These are phyloP conservation scores for Lepidurus apus DNA, from an alignment of 1,140 invertebrate genomes.

Conservation along the genomic window DNA sequence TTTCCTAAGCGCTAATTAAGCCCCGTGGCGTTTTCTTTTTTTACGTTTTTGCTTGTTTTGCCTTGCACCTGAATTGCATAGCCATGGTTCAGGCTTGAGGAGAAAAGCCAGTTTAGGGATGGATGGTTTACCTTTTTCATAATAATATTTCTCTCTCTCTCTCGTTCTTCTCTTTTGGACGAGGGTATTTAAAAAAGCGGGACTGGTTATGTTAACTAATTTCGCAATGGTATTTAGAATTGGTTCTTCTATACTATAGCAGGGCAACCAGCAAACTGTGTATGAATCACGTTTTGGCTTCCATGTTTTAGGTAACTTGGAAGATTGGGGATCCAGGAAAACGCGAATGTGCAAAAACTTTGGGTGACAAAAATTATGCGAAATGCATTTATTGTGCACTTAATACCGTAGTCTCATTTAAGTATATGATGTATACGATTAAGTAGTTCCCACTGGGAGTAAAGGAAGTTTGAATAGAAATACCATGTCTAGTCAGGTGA, in stretches of 20 bases:
- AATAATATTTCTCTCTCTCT: too few relatives aligned
- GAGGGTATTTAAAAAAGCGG: too few relatives aligned
- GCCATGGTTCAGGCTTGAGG: background rate
- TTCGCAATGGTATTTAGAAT: too few relatives aligned
- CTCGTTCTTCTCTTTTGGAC: too few relatives aligned
- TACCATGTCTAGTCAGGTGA: background rate
- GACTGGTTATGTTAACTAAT: too few relatives aligned
- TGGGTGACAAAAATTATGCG: too few relatives aligned
- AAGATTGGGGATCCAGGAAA: too few relatives aligned
- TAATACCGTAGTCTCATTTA: background rate
- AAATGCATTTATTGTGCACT: too few relatives aligned
- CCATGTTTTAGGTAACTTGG: background rate
- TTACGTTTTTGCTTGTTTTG: background rate
- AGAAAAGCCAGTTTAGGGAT: background rate
- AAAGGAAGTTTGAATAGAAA: background rate
- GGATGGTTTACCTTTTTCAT: background rate
- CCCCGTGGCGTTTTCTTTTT: background rate
- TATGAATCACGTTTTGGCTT: constrained; percentile 1
- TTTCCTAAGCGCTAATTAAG: background rate
- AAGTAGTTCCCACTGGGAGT: background rate
- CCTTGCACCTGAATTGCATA: background rate
- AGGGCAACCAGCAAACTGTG: background rate
- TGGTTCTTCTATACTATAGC: too few relatives aligned
- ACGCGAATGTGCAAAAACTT: too few relatives aligned
- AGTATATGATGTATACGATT: background rate